Percentiles rank a stretch among this genome's conserved stretches.
Evolutionary conservation across 2,113 vertebrate species (phyloP).

Genomic region (human (Homo sapiens)): GRCh38 chr3:65108501-65109000

Average conservation of each 20-base stretch:
- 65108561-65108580: background rate
- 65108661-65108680: background rate
- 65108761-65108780: background rate
- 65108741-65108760: background rate
- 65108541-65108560: background rate
- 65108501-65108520: background rate
- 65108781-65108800: slow-evolving; percentile 27
- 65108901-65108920: background rate
- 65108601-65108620: background rate
- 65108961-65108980: background rate
- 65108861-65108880: background rate
- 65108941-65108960: background rate
- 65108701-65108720: background rate
- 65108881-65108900: background rate
- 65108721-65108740: background rate
- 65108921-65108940: background rate
- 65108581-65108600: background rate
- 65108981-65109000: background rate
- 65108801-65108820: background rate
- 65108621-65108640: background rate
- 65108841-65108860: slow-evolving; percentile 33
- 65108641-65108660: background rate
- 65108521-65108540: background rate
- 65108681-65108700: background rate
- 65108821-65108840: background rate